phyloP scores from a whole-genome alignment of 2,113 vertebrate genomes.

The Upupa epops region DNA sequence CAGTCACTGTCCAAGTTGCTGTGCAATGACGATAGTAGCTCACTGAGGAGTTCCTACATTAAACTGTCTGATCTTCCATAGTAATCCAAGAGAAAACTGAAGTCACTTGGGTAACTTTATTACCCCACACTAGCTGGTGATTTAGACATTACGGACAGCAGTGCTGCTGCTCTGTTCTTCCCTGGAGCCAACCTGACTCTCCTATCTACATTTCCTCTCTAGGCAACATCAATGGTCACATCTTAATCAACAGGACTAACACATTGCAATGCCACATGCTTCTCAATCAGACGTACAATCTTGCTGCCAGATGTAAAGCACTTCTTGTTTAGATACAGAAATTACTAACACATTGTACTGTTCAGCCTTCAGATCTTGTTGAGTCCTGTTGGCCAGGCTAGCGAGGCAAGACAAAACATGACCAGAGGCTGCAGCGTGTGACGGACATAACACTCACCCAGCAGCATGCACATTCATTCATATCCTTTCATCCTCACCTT shows the following conservation, averaged over 20 bases:
- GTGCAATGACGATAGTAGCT: background rate
- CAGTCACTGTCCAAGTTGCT: background rate
- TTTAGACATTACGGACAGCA: background rate
- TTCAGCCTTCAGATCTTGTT: background rate
- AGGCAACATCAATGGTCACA: background rate
- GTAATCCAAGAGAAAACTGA: background rate
- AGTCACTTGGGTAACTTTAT: accelerated
- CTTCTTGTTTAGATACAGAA: background rate
- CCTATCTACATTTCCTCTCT: background rate
- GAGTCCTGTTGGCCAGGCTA: background rate
- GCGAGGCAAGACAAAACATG: background rate
- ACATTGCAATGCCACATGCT: background rate
- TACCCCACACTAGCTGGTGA: accelerated
- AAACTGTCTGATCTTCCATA: accelerated
- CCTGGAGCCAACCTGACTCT: background rate
- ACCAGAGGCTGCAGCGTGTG: background rate
- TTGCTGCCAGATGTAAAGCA: slow-evolving; percentile 1
- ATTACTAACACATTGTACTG: background rate
- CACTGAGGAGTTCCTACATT: background rate
- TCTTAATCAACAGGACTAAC: background rate
- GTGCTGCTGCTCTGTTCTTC: background rate
- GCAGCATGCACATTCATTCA: background rate
- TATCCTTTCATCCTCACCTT: background rate
- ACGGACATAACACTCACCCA: background rate
- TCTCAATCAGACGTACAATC: background rate